Evolutionary conservation across 2,113 vertebrate genomes (phyloP).

Genomic region (Nesoenas mayeri): DNA sequence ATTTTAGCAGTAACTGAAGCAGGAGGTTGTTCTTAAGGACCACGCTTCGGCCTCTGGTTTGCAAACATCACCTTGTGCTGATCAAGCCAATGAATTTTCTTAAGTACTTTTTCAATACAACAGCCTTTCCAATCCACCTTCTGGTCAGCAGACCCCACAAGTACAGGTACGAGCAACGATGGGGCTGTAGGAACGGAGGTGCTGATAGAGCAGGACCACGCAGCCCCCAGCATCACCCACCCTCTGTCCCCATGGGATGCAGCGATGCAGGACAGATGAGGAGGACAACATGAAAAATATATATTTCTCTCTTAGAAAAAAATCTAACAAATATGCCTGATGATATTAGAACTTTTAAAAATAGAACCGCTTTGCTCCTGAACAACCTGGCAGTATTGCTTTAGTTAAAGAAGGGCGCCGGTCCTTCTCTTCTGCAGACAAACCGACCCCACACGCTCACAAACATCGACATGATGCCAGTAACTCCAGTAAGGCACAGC

Average conservation of each 20-base stretch:
- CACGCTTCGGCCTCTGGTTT: neutral
- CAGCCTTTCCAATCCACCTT: neutral
- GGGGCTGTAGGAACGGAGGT: neutral
- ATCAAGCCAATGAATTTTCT: rapidly evolving
- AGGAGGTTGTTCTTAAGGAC: neutral
- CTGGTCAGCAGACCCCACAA: rapidly evolving
- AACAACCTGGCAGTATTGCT: constrained; percentile 13
- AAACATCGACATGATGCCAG: too few species aligned
- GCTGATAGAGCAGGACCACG: neutral
- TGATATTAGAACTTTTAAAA: neutral
- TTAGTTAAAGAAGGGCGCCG: neutral
- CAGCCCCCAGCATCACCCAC: neutral
- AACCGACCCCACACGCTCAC: neutral
- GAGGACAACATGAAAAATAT: neutral
- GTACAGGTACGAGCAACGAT: rapidly evolving
- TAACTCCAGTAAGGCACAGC: neutral
- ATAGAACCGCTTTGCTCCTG: neutral
- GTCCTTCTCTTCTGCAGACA: neutral
- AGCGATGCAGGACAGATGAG: rapidly evolving
- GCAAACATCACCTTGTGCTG: neutral
- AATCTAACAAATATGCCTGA: neutral
- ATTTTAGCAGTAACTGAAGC: neutral
- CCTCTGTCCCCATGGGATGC: neutral
- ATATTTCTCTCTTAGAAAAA: neutral
- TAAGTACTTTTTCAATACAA: neutral